Base-by-base conservation (phyloP, 2,888 invertebrate species). In the Deilephila elpenor region DNA sequence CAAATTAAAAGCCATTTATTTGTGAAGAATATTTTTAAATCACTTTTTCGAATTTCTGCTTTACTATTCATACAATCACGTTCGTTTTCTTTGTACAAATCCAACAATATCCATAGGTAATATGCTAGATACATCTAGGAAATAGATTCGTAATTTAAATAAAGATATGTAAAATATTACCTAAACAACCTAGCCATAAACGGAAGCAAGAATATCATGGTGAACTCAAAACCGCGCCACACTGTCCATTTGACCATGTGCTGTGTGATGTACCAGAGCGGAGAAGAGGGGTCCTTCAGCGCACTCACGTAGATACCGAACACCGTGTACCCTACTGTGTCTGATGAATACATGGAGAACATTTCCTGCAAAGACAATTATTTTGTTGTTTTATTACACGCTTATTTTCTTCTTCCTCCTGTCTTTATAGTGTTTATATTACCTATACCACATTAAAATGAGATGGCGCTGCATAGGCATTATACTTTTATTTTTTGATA, bases 301-400 rank as follows among this genome's bases (percentile, higher is more conserved):
- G 82, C 86, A 75, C 91, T 92, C 59, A 89, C 85, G 64, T 89
- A 82, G 20, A 93, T 81, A 0, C 92, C 92, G 32, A 93, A 93
- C 14, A 89, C 91, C 0, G 85, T 89, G 61, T 86, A 91, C 0
- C 88, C 92, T 3, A 93, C 89, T 0, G 91, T 92, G 74, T 93
- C 92, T 0, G 92, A 92, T 0, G 92, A 77, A 78, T 92, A 93
- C 92, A 92, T 92, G 0, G 91, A 89, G 78, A 92, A 92, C 34
- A 92, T 60, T 74, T 88, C 86, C 92, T 92, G 64, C 34, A 20
- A 14, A 44, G 53, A n/a, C 37, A 11, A 59, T 20, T 14, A n/a
- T 44, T n/a, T 56, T 56, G 5, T 14, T 44, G 19, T 6, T 56
- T 6, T 56, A n/a, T n/a, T 56, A 7, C 56, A n/a, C n/a, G 11